A percentile compares a stretch with the other conserved stretches of the same genome.
phyloP scores from a whole-genome alignment of 2,797 vertebrate species.

The Clarias laeviceps region DNA sequence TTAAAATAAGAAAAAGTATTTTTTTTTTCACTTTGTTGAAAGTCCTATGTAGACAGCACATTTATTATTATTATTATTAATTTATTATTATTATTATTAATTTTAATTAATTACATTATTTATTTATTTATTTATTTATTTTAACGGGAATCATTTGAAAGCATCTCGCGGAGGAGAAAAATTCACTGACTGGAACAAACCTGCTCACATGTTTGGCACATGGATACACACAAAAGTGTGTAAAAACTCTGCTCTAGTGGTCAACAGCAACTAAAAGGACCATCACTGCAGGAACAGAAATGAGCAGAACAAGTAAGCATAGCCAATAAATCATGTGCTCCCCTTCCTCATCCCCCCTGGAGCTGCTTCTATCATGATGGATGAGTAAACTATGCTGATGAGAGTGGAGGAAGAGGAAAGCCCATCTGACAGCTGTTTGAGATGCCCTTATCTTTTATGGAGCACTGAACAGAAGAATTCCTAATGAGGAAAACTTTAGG shows the following conservation, averaged over 20 bases:
- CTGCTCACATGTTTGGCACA: neutral
- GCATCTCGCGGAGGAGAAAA: no score
- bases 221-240: neutral
- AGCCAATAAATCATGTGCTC: neutral
- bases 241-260: no score
- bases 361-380: neutral
- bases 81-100: no score
- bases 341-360: neutral
- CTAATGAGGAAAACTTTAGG: slow-evolving; percentile 16
- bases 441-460: slow-evolving; percentile 22
- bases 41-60: no score
- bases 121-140: no score
- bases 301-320: neutral
- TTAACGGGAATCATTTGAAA: no score
- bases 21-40: no score
- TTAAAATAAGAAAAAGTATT: no score
- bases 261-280: neutral
- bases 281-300: neutral
- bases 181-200: neutral
- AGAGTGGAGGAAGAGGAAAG: slow-evolving; percentile 9
- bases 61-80: no score
- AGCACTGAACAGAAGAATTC: slow-evolving; percentile 21
- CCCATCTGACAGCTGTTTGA: slow-evolving; percentile 43
- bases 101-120: no score
- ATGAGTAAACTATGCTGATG: slow-evolving; percentile 2